phyloP scores from a whole-genome alignment of 2,797 vertebrate genomes.

The Spheniscus humboldti region DNA sequence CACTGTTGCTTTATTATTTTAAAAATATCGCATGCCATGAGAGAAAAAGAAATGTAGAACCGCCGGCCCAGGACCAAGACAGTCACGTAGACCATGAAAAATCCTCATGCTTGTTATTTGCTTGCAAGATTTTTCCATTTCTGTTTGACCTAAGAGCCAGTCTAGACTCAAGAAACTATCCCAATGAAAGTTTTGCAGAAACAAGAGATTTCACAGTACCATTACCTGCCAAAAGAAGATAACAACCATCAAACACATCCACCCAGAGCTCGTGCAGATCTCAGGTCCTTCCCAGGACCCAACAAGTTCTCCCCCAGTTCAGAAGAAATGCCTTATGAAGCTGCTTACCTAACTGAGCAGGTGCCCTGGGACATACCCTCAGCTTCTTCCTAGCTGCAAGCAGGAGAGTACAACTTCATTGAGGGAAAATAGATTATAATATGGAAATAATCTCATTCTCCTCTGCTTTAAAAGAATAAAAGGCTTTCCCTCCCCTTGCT shows the following conservation, averaged over 20 bases:
- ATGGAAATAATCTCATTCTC: background rate
- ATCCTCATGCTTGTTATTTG: rapidly evolving
- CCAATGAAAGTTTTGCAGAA: background rate
- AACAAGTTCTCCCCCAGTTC: background rate
- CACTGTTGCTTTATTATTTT: background rate
- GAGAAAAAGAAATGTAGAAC: background rate
- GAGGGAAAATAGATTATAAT: background rate
- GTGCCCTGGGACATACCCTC: background rate
- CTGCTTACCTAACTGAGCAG: background rate
- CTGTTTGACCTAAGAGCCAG: background rate
- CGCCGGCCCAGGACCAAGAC: background rate
- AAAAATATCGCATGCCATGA: background rate
- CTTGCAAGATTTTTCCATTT: background rate
- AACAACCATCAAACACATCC: background rate
- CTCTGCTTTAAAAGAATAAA: background rate
- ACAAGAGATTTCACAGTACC: background rate
- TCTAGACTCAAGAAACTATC: background rate
- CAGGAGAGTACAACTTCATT: background rate
- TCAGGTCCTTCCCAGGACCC: background rate
- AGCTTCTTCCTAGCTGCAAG: background rate
- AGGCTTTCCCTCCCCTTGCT: background rate
- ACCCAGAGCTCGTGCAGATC: background rate
- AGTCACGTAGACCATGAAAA: background rate
- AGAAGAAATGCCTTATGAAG: background rate
- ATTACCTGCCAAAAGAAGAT: background rate